Evolutionary conservation across 23 tunicate species (phyloP), one percentile per base, ranked within the genome.

Genomic region (Halocynthia roretzi): DNA sequence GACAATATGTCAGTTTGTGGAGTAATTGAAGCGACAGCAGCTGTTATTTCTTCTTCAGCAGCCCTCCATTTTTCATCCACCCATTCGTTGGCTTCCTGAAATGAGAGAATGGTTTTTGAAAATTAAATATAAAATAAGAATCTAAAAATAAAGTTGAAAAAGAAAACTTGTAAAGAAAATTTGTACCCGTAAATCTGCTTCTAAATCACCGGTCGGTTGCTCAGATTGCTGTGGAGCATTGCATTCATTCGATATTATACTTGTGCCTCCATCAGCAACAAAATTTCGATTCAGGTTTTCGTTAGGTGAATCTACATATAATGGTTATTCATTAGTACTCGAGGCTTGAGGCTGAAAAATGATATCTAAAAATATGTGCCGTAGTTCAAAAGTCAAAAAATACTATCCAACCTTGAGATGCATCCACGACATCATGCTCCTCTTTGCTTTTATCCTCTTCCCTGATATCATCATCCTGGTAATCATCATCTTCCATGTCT

Each of bases 1-100:
- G 44, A 31, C 44, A 31, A 31, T 31, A 31, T 31, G 44, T 31
- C 44, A 31, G 44, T 31, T 31, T 54, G 56, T n/a, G 78, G 87
- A 51, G 84, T 85, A 11, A 87, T 87, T 11, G 96, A 89, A 7
- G 96, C 88, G 54, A 84, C 96, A 48, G 96, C 96, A 19, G 83
- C 85, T 51, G 80, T 64, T 8, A 84, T 73, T 61, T 89, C 88
- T 72, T 83, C 81, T 73, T 88, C 83, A 10, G 56, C 19, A 7
- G 50, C 56, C 17, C 62, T 54, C 50, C 78, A 74, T 53, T 74
- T 53, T 74, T 74, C 78, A 74, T 74, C 78, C n/a, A 74, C 78
- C 56, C 56, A 74, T 50, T 74, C 78, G 56, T 74, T 74, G 15
- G 78, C 78, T 54, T 74, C 78, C 78, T 74, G 10, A 23, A 70